Percentiles rank a stretch among this genome's conserved stretches.
These are phyloP conservation scores for Gallinago solitaria DNA, from an alignment of 2,797 vertebrate genomes.

Conservation along the genomic window DNA sequence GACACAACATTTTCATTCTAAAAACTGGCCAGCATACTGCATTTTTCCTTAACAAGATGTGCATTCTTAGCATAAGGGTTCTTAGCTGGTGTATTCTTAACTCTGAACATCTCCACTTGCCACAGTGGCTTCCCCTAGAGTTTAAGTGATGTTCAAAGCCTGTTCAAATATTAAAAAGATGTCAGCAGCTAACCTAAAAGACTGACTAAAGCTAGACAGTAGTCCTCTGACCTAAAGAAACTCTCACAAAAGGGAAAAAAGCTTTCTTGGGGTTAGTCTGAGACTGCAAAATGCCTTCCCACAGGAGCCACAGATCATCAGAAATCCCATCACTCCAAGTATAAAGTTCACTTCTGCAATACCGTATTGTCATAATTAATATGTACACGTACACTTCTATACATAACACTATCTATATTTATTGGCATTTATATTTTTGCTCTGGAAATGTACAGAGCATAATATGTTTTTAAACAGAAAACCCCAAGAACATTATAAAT, in stretches of 20 bases:
- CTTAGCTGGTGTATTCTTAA: background rate
- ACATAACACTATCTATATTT: background rate
- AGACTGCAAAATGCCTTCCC: background rate
- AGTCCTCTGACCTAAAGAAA: conserved; percentile 18
- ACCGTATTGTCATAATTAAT: background rate
- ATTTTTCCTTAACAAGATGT: conserved; percentile 2
- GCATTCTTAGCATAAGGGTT: background rate
- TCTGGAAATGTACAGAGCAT: background rate
- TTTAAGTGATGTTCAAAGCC: conserved; percentile 16
- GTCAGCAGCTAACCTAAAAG: background rate
- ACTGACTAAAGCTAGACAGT: background rate
- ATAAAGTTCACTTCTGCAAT: background rate
- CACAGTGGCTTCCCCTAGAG: background rate
- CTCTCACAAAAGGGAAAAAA: background rate
- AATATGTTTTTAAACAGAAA: background rate
- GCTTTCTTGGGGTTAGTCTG: background rate
- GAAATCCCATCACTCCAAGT: background rate
- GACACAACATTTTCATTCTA: background rate
- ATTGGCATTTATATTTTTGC: background rate
- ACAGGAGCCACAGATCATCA: background rate
- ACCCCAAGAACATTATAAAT: rapidly evolving
- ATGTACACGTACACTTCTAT: background rate
- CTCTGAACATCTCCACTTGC: background rate
- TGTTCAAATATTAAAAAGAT: conserved; percentile 10
- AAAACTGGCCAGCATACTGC: background rate